phyloP scores from a whole-genome alignment of 2,888 invertebrate genomes.

The Diplolepis rosae region DNA sequence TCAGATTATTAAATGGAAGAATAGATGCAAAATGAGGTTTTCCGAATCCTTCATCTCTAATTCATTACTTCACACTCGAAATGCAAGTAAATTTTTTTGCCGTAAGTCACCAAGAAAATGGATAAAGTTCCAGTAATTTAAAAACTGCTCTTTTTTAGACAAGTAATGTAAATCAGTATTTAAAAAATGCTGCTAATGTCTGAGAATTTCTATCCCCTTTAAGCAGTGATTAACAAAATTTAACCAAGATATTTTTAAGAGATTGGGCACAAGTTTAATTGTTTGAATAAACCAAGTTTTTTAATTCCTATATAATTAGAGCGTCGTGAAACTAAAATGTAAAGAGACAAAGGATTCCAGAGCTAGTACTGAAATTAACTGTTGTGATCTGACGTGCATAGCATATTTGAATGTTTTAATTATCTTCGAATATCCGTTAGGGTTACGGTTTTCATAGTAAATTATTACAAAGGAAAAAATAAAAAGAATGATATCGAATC shows the following conservation, averaged over 20 bases:
- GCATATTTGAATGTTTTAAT: constrained; percentile 11
- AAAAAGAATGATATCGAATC: neutral
- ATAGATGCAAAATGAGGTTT: constrained; percentile 23
- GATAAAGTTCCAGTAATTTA: neutral
- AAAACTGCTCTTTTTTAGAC: constrained; percentile 8
- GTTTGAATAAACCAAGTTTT: too few species aligned
- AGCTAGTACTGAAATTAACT: constrained; percentile 11
- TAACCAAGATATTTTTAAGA: too few species aligned
- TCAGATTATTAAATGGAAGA: constrained; percentile 26
- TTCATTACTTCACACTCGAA: constrained; percentile 6
- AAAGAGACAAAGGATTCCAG: constrained; percentile 23
- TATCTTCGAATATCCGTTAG: constrained; percentile 19
- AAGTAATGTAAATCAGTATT: too few species aligned
- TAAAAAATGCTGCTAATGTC: too few species aligned
- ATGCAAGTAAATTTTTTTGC: constrained; percentile 6
- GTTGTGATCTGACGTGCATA: constrained; percentile 3
- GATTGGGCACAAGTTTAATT: too few species aligned
- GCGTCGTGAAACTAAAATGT: neutral
- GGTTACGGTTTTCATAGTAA: constrained; percentile 8
- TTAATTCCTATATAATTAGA: too few species aligned
- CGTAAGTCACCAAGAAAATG: neutral
- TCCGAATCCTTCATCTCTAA: constrained; percentile 21
- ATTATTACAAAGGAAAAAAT: neutral
- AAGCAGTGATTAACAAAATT: too few species aligned
- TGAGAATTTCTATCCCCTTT: too few species aligned